phyloP scores from a whole-genome alignment of 2,113 vertebrate genomes.

The Hydrochoerus hydrochaeris region DNA sequence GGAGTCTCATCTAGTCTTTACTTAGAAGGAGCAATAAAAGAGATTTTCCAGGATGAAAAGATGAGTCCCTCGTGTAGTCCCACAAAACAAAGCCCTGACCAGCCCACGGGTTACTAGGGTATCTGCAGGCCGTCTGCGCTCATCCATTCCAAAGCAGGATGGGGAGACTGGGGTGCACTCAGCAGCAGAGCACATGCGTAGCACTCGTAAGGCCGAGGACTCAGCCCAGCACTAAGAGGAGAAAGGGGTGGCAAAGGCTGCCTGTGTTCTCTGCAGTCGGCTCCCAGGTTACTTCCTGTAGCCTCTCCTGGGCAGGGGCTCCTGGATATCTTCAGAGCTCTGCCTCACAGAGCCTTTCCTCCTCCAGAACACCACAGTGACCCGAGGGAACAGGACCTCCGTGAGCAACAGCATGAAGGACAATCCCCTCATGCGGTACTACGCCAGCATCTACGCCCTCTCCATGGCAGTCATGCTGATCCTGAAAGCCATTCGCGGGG shows the following conservation, averaged over 20 bases:
- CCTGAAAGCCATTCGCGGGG: conserved; percentile 92
- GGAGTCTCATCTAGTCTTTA: conserved; percentile 39
- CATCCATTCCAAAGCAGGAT: not conserved
- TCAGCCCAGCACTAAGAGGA: not conserved
- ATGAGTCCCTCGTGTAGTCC: not conserved
- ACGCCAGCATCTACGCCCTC: conserved; percentile 91
- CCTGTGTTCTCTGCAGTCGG: not conserved
- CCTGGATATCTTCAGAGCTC: not conserved
- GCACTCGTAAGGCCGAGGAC: not conserved
- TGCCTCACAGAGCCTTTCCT: conserved; percentile 27
- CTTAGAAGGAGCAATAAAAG: conserved; percentile 58
- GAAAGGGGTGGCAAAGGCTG: not conserved
- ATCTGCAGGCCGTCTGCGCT: not conserved
- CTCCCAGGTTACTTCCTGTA: not conserved
- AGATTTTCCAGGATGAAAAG: conserved; percentile 34
- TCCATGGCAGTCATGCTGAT: conserved; percentile 96
- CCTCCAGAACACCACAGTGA: conserved; percentile 90
- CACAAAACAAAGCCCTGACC: not conserved
- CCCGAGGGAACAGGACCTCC: conserved; percentile 87
- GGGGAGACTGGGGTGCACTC: not conserved
- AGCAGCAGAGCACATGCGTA: accelerated
- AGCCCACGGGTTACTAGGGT: not conserved
- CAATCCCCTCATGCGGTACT: conserved; percentile 93
- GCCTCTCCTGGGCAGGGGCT: not conserved
- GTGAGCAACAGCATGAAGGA: conserved; percentile 94